Conservation (phyloP, 2,888 invertebrate species). For the Leistus spinibarbis region DNA sequence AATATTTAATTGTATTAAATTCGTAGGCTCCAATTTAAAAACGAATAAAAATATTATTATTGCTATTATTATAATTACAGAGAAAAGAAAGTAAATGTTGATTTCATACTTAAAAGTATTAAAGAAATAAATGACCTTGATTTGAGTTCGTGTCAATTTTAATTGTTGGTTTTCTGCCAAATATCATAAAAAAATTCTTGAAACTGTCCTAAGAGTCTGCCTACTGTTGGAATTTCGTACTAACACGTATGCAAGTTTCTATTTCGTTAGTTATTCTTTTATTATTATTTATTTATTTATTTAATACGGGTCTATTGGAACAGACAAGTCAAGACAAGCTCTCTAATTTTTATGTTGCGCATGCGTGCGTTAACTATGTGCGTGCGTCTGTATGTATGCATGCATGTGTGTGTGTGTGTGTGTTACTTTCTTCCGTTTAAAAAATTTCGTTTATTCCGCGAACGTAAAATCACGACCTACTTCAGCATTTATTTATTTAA, state of each 20-base stretch:
- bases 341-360: conserved; percentile 32
- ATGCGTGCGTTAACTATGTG: conserved; percentile 15
- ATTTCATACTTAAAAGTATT: neutral
- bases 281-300: conserved; percentile 15
- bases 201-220: neutral
- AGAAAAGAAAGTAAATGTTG: neutral
- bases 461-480: conserved; percentile 34
- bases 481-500: conserved; percentile 25
- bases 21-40: too few species aligned
- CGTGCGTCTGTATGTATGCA: too few species aligned
- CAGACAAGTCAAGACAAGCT: conserved; percentile 17
- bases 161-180: neutral
- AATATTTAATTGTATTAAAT: too few species aligned
- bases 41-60: too few species aligned
- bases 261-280: conserved; percentile 6
- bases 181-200: neutral
- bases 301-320: conserved; percentile 27
- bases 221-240: neutral
- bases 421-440: conserved; percentile 34
- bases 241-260: neutral
- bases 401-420: conserved; percentile 2
- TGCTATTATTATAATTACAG: too few species aligned
- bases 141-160: neutral
- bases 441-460: conserved; percentile 33
- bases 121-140: neutral